Conservation (phyloP, 2,888 invertebrate genomes). For the Syritta pipiens region DNA sequence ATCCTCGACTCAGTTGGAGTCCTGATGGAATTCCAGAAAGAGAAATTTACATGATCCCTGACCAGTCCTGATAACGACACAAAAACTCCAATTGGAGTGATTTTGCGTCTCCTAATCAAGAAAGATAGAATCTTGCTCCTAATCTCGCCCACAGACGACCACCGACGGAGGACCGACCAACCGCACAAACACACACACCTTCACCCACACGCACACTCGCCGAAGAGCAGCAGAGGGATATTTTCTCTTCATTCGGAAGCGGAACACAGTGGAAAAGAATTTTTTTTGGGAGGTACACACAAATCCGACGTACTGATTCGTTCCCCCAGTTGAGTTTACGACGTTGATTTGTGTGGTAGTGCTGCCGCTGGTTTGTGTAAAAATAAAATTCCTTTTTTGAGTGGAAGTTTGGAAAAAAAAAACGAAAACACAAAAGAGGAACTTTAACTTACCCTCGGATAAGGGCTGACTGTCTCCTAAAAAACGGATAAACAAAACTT, state of each 20-base stretch:
- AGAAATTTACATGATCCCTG: background rate
- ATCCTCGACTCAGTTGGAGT: background rate
- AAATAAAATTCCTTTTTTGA: background rate
- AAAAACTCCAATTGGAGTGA: slow-evolving; percentile 4
- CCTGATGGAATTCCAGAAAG: background rate
- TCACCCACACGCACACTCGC: no score
- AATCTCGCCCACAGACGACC: no score
- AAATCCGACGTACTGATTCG: slow-evolving; percentile 5
- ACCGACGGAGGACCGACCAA: no score
- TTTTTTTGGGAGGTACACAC: slow-evolving; percentile 8
- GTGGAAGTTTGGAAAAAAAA: slow-evolving; percentile 2
- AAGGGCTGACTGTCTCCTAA: slow-evolving; percentile 13
- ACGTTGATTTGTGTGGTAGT: slow-evolving; percentile 31
- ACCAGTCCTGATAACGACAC: no score
- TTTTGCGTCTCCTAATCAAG: background rate
- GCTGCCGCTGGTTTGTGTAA: background rate
- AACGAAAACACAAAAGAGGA: no score
- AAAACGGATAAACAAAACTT: slow-evolving; percentile 23
- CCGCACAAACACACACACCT: no score
- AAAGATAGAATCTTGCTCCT: no score
- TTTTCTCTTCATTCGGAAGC: slow-evolving; percentile 55
- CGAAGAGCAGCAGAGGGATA: slow-evolving; percentile 32
- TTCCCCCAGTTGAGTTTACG: slow-evolving; percentile 54
- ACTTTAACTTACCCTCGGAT: slow-evolving; percentile 38
- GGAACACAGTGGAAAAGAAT: slow-evolving; percentile 14